Conservation (phyloP, 2,888 invertebrate species). For the Eledona agricola region DNA sequence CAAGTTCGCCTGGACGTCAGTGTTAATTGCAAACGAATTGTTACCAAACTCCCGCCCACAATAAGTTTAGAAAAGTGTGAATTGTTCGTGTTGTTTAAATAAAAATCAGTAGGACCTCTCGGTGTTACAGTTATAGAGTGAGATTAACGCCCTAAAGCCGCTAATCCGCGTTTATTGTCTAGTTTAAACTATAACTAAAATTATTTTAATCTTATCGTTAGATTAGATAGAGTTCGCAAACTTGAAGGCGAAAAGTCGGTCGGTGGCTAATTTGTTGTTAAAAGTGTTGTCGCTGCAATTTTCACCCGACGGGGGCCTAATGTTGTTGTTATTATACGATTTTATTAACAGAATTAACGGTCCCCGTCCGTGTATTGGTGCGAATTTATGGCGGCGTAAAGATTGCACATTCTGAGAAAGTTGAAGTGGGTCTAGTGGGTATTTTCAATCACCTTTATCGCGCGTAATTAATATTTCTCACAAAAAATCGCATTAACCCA, state of each 20-base stretch:
- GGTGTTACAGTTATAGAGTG: constrained; percentile 24
- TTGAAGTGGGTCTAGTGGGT: constrained; percentile 23
- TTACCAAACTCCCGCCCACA: constrained; percentile 18
- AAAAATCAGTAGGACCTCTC: constrained; percentile 27
- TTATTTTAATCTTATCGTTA: constrained; percentile 30
- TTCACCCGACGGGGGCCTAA: constrained; percentile 2
- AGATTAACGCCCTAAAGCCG: constrained; percentile 17
- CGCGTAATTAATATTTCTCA: constrained; percentile 24
- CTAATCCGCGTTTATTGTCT: constrained; percentile 21
- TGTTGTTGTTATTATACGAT: constrained; percentile 25
- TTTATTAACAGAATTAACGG: constrained; percentile 32
- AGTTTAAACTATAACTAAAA: constrained; percentile 22
- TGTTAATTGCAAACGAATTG: constrained; percentile 1
- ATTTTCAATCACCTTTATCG: constrained; percentile 26
- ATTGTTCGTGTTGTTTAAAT: constrained; percentile 19
- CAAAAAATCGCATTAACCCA: constrained; percentile 14
- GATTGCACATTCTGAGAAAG: constrained; percentile 27
- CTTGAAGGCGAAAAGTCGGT: background rate
- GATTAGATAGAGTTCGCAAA: constrained; percentile 16
- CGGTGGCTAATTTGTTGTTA: no score
- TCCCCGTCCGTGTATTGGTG: constrained; percentile 9
- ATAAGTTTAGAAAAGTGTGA: constrained; percentile 11
- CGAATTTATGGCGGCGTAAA: constrained; percentile 35
- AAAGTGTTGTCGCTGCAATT: background rate
- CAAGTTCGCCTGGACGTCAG: constrained; percentile 4